Evolutionary conservation across 2,888 invertebrate genomes (phyloP).

Genomic region (Harmothoe impar): DNA sequence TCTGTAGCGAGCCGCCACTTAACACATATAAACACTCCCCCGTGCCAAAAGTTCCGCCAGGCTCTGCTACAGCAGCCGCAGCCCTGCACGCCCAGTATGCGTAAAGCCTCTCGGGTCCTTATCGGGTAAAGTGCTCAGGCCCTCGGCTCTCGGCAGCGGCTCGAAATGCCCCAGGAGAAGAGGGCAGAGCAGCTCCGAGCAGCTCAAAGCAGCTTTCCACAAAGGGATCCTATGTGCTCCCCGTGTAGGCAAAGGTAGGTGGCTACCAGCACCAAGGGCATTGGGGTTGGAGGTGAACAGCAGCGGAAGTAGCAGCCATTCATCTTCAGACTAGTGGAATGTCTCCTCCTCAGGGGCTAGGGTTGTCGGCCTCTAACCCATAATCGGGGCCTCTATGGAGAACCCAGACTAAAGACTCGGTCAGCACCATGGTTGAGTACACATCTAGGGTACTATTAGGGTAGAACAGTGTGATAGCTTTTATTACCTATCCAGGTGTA

Average conservation of each 20-base stretch:
- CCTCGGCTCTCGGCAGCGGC: not conserved
- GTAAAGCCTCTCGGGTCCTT: not conserved
- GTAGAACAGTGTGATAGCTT: no score
- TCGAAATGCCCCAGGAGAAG: constrained; percentile 20
- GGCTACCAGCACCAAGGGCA: not conserved
- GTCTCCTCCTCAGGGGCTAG: not conserved
- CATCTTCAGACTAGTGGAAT: constrained; percentile 10
- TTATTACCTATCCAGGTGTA: no score
- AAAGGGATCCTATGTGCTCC: constrained; percentile 12
- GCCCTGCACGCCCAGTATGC: not conserved
- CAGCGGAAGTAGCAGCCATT: not conserved
- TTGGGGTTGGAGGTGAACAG: not conserved
- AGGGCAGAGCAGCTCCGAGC: constrained; percentile 9
- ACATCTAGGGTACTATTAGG: no score
- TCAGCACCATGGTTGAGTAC: no score
- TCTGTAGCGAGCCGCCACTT: not conserved
- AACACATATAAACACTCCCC: constrained; percentile 35
- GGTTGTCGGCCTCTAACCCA: no score
- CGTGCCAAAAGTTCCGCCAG: not conserved
- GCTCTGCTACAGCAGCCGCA: not conserved
- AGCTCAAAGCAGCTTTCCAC: constrained; percentile 15
- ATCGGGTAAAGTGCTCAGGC: not conserved
- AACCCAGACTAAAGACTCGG: no score
- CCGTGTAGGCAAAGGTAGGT: not conserved
- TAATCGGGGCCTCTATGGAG: no score